Base-by-base conservation (phyloP, 2,888 invertebrate genomes). In the Stratiomys singularior region DNA sequence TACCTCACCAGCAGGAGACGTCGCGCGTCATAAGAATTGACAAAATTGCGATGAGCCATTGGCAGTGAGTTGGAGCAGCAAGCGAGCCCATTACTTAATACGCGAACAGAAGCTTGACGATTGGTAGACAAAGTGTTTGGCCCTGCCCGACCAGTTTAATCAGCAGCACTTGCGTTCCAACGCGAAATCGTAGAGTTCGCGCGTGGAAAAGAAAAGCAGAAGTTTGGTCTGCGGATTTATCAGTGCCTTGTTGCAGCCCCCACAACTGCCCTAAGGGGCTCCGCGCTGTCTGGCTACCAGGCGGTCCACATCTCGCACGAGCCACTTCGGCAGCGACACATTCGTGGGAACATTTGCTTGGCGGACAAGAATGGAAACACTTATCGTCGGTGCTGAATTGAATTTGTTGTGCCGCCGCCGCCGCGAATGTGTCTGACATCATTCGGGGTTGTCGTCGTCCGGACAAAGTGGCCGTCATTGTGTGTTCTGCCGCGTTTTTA, bases 371-470 rank as follows among this genome's bases (percentile, higher is more conserved):
- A 72, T 72, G 71, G 56, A 72, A 23, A 46, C n/a, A 27, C n/a
- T 9, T 47, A 47, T 69, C 25, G 69, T 25, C 5, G 37, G 5
- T 13, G 27, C 52, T 28, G 69, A 46, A 47, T 69, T 15, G 52
- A 52, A 52, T 52, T 52, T 56, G 56, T 72, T 56, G 23, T 56
- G 72, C 52, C 47, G 63, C 63, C 47, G 63, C 63, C 23, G 58
- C 47, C 56, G 72, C 52, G 72, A 72, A 60, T 37, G 60, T 28
- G 74, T 74, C 60, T 74, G 74, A 74, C 58, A 74, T 74, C 74
- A 74, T 58, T 56, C 74, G 58, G 7, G 18, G 21, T n/a, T 37
- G 11, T 69, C 69, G 46, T 47, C 21, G 69, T 27, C 27, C 47
- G 27, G 25, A 23, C 69, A 64, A 64, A 30, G 30, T 28, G 64